Evolutionary conservation across 2,888 invertebrate species (phyloP).

Genomic region (Volucella inflata): DNA sequence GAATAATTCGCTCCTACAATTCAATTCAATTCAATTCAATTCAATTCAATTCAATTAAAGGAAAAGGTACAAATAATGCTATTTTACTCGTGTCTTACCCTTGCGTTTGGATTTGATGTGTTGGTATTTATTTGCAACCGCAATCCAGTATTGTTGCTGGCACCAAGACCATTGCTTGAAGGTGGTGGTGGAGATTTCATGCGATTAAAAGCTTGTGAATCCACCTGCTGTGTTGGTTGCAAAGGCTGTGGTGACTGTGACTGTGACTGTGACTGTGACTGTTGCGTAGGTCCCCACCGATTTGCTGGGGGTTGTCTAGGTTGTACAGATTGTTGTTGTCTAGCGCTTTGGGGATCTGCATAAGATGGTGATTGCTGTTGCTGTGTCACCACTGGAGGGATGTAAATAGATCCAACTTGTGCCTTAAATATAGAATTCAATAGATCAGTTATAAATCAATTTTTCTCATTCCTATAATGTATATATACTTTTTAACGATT

Average conservation of each 20-base stretch:
- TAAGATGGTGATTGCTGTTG: slow-evolving; percentile 84
- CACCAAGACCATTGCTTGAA: slow-evolving; percentile 82
- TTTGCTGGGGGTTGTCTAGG: slow-evolving; percentile 78
- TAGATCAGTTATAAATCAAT: neutral
- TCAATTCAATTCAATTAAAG: slow-evolving; percentile 15
- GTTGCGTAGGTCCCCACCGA: slow-evolving; percentile 81
- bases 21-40: slow-evolving; percentile 43
- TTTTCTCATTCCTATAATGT: slow-evolving; percentile 14
- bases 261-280: slow-evolving; percentile 74
- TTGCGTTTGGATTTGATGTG: slow-evolving; percentile 64
- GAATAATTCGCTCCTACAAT: slow-evolving; percentile 82
- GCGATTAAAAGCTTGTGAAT: slow-evolving; percentile 81
- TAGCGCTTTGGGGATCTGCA: slow-evolving; percentile 83
- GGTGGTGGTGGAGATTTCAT: slow-evolving; percentile 82
- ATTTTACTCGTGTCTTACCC: slow-evolving; percentile 69
- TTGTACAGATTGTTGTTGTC: slow-evolving; percentile 77
- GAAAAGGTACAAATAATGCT: neutral
- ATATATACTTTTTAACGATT: slow-evolving; percentile 13
- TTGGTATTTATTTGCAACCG: slow-evolving; percentile 81
- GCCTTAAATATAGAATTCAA: slow-evolving; percentile 76
- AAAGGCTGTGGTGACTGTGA: slow-evolving; percentile 55
- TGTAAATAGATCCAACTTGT: slow-evolving; percentile 85
- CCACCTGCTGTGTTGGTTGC: slow-evolving; percentile 78
- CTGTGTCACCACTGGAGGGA: slow-evolving; percentile 85
- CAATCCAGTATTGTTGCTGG: slow-evolving; percentile 77